These are phyloP conservation scores for Darevskia mixta DNA, from an alignment of 2,797 vertebrate species.

Conservation along the genomic window DNA sequence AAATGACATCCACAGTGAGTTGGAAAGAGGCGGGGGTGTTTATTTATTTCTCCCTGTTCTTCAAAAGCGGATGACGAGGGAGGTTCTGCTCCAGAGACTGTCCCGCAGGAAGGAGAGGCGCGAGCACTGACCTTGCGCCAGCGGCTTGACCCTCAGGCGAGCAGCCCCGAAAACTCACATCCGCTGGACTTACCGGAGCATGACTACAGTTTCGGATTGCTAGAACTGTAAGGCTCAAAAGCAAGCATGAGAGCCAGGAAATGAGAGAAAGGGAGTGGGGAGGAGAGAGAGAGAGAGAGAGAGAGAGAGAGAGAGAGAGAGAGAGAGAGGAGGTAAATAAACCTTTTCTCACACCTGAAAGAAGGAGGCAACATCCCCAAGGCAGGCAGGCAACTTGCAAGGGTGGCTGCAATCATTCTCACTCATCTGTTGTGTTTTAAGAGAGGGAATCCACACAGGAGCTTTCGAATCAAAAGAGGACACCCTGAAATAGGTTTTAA, in stretches of 20 bases:
- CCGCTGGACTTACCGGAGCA: slow-evolving; percentile 50
- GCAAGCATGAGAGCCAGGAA: slow-evolving; percentile 21
- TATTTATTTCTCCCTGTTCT: neutral
- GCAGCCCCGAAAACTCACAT: slow-evolving; percentile 58
- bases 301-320: neutral
- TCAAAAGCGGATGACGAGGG: slow-evolving; percentile 32
- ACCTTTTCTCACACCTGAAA: neutral
- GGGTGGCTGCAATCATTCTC: neutral
- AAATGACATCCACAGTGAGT: slow-evolving; percentile 39
- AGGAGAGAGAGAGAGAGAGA: neutral
- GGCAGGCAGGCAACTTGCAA: slow-evolving; percentile 55
- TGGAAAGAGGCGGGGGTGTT: slow-evolving; percentile 31
- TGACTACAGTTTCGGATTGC: slow-evolving; percentile 55
- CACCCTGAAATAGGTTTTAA: slow-evolving; percentile 32
- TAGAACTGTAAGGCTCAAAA: neutral
- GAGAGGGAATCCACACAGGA: slow-evolving; percentile 30
- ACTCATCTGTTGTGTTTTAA: slow-evolving; percentile 21
- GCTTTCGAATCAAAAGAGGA: slow-evolving; percentile 27
- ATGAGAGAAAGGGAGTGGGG: neutral
- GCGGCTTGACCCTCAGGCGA: slow-evolving; percentile 52
- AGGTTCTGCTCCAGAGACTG: slow-evolving; percentile 38
- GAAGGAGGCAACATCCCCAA: slow-evolving; percentile 38
- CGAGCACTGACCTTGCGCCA: slow-evolving; percentile 60
- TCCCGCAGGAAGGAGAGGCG: slow-evolving; percentile 63
- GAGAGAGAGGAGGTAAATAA: slow-evolving; percentile 44